Conservation (phyloP, 2,113 vertebrate species). For the Ctenodactylus gundi region DNA sequence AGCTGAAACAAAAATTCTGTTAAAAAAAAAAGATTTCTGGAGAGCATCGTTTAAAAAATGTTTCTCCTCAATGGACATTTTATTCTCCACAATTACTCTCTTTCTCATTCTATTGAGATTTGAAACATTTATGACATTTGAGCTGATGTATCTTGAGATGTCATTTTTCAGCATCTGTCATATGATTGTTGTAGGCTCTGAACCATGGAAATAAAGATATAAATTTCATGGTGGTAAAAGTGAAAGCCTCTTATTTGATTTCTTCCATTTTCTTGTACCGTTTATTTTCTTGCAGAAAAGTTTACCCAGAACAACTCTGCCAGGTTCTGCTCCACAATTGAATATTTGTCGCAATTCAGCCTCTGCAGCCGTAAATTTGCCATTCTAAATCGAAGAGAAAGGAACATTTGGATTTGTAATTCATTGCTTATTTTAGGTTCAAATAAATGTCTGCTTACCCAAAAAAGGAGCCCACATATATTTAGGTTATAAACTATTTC, state of each 20-base stretch:
- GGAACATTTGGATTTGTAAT: not conserved
- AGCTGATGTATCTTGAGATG: not conserved
- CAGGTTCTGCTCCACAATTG: not conserved
- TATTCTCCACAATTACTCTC: not conserved
- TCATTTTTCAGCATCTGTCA: not conserved
- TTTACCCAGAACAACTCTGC: not conserved
- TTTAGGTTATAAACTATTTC: not conserved
- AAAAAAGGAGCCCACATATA: not conserved
- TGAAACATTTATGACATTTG: constrained; percentile 22
- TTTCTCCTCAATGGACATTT: not conserved
- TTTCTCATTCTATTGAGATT: constrained; percentile 1
- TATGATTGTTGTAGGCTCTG: not conserved
- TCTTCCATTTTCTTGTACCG: not conserved
- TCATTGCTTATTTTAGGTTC: not conserved
- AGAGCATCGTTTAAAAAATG: not conserved
- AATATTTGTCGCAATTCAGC: not conserved
- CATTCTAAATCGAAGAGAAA: not conserved
- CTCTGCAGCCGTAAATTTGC: not conserved
- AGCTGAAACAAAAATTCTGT: not conserved
- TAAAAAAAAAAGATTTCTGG: not conserved
- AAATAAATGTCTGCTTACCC: not conserved
- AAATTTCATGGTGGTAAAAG: not conserved
- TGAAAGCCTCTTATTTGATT: constrained; percentile 33
- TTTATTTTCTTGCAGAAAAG: not conserved
- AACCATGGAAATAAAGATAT: not conserved